These are phyloP conservation scores for Corvus moneduloides DNA, from an alignment of 2,113 vertebrate genomes.

Conservation along the genomic window DNA sequence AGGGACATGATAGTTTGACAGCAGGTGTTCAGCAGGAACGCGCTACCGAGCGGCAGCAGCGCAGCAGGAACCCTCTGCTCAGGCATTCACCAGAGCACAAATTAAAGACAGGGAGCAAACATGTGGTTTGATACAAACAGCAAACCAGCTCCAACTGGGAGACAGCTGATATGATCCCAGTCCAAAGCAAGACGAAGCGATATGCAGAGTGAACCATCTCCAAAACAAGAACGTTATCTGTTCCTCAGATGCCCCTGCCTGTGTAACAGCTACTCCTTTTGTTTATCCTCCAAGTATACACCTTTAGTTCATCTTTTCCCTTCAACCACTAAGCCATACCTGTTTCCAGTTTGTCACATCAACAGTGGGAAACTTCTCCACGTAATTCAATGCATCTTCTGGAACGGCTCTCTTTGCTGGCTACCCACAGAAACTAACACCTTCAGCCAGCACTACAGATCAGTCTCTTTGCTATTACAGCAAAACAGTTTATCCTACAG, in stretches of 20 bases:
- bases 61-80: background rate
- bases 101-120: constrained; percentile 28
- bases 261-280: background rate
- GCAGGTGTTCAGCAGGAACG: constrained; percentile 68
- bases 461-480: background rate
- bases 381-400: background rate
- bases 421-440: background rate
- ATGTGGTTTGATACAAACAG: background rate
- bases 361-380: background rate
- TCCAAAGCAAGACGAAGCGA: background rate
- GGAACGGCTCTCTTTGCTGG: background rate
- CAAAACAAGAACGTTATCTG: background rate
- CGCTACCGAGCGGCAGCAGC: constrained; percentile 21
- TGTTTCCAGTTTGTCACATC: background rate
- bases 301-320: background rate
- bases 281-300: background rate
- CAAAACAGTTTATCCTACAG: background rate
- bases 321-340: background rate
- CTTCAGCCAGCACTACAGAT: background rate
- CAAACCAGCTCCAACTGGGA: background rate
- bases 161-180: background rate
- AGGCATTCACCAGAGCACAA: background rate
- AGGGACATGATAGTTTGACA: constrained; percentile 67
- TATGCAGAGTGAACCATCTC: background rate
- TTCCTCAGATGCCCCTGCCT: background rate